Conservation (phyloP, 1,140 invertebrate species). For the Drosophila aff. region DNA sequence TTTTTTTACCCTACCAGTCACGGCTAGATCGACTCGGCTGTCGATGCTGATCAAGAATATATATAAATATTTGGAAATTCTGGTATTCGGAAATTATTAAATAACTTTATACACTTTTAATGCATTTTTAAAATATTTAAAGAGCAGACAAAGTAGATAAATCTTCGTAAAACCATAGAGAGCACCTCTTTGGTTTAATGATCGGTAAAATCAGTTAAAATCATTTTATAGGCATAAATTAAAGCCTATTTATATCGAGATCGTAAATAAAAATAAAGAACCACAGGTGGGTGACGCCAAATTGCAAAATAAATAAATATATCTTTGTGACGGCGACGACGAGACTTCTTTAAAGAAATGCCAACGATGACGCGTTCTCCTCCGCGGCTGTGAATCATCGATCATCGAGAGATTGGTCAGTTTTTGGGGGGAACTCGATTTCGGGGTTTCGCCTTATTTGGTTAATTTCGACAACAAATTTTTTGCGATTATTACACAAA, state of each 20-base stretch:
- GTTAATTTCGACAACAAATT: constrained; percentile 37
- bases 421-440: constrained; percentile 38
- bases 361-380: constrained; percentile 2
- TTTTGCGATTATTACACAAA: constrained; percentile 48
- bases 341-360: constrained; percentile 26
- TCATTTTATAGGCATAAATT: neutral
- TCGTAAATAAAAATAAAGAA: constrained; percentile 1
- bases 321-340: constrained; percentile 18
- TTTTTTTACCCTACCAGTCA: no score
- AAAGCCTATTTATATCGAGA: constrained; percentile 1
- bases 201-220: neutral
- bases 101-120: neutral
- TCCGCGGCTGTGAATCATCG: constrained; percentile 40
- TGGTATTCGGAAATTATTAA: neutral
- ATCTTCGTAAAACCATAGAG: neutral
- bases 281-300: constrained; percentile 28
- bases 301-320: constrained; percentile 32
- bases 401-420: neutral
- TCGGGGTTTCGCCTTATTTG: constrained; percentile 51
- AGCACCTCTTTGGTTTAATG: neutral
- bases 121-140: neutral
- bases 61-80: no score
- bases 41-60: no score
- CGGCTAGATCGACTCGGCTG: no score
- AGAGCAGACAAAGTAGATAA: neutral